Percentiles rank a stretch among this genome's conserved stretches.
Evolutionary conservation across 2,888 invertebrate species (phyloP).

Genomic region (Tenthredo distinguenda): DNA sequence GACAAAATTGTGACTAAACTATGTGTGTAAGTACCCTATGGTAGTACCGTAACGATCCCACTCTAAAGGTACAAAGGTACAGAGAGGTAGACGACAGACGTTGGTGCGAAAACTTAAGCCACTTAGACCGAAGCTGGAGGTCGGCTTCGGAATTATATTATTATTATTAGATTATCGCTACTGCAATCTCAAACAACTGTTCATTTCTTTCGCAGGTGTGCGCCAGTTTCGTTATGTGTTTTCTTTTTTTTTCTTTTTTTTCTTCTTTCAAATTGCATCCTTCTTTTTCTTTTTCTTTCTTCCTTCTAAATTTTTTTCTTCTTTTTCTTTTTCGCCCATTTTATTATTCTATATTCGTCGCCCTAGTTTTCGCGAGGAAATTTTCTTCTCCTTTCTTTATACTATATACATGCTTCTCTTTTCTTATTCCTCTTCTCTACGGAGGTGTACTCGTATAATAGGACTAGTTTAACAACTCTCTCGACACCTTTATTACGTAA

Average conservation of each 20-base stretch:
- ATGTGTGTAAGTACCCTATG: not conserved
- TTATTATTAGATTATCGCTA: constrained; percentile 37
- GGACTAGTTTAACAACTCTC: not conserved
- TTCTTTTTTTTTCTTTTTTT: not conserved
- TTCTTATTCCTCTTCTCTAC: not conserved
- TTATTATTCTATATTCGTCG: not conserved
- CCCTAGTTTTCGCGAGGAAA: not conserved
- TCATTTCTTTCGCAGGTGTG: not conserved
- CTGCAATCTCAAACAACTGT: not conserved
- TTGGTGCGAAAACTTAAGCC: constrained; percentile 35
- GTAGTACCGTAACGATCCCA: not conserved
- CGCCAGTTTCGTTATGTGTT: not conserved
- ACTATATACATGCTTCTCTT: not conserved
- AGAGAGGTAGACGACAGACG: constrained; percentile 27
- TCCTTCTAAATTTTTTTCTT: not conserved
- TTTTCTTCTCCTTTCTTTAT: not conserved
- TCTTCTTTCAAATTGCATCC: not conserved
- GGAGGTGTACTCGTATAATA: not conserved
- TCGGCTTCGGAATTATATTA: constrained; percentile 41
- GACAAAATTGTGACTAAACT: not conserved
- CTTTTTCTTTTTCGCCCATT: not conserved
- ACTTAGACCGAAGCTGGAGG: constrained; percentile 37
- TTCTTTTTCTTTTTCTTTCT: not conserved
- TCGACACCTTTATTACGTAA: not conserved
- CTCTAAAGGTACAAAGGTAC: not conserved